phyloP scores from a whole-genome alignment of 2,113 vertebrate genomes.

The Myrmophylax atrothorax region DNA sequence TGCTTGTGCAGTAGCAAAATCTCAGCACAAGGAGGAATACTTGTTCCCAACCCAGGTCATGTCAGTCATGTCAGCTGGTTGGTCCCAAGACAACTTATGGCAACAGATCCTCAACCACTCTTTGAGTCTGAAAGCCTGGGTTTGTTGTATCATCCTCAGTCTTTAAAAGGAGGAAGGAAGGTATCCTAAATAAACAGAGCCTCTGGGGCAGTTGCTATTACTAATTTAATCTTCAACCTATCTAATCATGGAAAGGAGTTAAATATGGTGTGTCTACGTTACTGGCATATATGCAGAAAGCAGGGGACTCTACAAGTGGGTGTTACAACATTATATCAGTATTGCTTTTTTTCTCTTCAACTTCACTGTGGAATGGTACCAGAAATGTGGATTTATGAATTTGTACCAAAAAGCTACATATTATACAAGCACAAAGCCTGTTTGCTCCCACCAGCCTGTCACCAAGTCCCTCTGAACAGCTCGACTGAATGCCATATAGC shows the following conservation, averaged over 20 bases:
- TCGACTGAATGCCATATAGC: background rate
- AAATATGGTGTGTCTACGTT: background rate
- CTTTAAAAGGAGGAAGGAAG: background rate
- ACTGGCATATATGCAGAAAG: background rate
- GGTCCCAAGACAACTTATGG: background rate
- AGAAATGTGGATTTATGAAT: background rate
- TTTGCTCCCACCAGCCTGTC: background rate
- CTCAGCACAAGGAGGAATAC: background rate
- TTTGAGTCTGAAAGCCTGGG: background rate
- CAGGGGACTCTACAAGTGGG: accelerated
- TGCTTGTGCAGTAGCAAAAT: background rate
- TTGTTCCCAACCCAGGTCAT: background rate
- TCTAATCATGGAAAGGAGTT: background rate
- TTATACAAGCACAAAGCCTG: background rate
- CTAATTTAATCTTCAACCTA: background rate
- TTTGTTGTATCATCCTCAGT: background rate
- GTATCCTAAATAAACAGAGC: background rate
- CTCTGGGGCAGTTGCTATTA: background rate
- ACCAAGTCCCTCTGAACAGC: background rate
- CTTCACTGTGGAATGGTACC: background rate
- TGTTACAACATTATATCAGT: background rate
- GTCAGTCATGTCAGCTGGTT: accelerated
- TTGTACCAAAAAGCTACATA: background rate
- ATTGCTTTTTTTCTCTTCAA: background rate
- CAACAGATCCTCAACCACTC: background rate